Percentiles rank a stretch among this genome's conserved stretches.
Evolutionary conservation across 2,888 invertebrate species (phyloP).

Genomic region (Adelognathus sp.): DNA sequence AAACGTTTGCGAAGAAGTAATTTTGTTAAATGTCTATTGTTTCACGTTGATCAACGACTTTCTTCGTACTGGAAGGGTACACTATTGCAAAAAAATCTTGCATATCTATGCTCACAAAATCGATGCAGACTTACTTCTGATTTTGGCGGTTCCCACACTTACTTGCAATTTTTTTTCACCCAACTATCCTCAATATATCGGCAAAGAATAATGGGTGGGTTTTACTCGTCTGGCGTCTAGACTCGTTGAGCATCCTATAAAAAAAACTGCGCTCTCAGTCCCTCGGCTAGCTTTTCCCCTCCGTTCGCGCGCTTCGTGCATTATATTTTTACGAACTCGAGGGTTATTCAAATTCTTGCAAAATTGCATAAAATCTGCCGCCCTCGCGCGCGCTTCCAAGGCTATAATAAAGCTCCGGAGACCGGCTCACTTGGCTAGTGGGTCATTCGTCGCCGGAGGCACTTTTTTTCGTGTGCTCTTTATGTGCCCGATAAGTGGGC

Average conservation of each 20-base stretch:
- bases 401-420: conserved; percentile 62
- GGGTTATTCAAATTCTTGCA: conserved; percentile 80
- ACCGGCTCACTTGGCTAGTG: conserved; percentile 61
- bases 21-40: too few relatives aligned
- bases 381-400: conserved; percentile 55
- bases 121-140: conserved; percentile 47
- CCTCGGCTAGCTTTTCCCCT: conserved; percentile 66
- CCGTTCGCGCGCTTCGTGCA: too few relatives aligned
- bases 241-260: conserved; percentile 70
- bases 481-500: conserved; percentile 35
- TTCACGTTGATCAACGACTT: too few relatives aligned
- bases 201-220: conserved; percentile 71
- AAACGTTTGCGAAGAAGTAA: too few relatives aligned
- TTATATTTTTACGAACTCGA: conserved; percentile 78
- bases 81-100: neutral
- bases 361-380: conserved; percentile 77
- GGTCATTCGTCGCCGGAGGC: conserved; percentile 73
- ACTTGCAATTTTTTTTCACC: conserved; percentile 57
- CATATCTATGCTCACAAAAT: conserved; percentile 34
- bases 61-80: too few relatives aligned
- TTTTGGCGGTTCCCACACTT: conserved; percentile 66
- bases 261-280: conserved; percentile 57
- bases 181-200: conserved; percentile 59
- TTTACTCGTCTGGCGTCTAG: conserved; percentile 74
- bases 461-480: conserved; percentile 49